phyloP scores from a whole-genome alignment of 2,797 vertebrate genomes.

The Lutjanus argentimaculatus region DNA sequence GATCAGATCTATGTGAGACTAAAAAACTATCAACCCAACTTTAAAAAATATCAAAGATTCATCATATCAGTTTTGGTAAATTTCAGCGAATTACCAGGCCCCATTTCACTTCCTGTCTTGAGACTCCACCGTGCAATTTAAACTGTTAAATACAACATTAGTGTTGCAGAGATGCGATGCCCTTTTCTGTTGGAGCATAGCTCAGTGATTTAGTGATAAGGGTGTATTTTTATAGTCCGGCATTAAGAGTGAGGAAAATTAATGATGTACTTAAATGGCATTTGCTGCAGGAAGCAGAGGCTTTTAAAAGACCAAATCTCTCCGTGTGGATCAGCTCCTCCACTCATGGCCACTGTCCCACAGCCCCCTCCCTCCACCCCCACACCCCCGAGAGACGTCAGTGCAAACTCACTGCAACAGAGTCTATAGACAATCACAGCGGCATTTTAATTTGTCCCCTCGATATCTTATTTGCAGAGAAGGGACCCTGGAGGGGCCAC shows the following conservation, averaged over 20 bases:
- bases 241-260: neutral
- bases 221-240: conserved; percentile 10
- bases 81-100: neutral
- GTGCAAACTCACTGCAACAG: conserved; percentile 41
- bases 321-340: neutral
- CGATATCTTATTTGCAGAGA: conserved; percentile 72
- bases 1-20: no score
- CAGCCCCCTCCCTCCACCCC: neutral
- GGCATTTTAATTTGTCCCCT: conserved; percentile 70
- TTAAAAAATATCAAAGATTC: neutral
- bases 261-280: conserved; percentile 13
- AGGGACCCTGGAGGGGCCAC: conserved; percentile 40
- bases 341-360: neutral
- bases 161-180: neutral
- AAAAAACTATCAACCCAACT: neutral
- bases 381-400: conserved; percentile 2
- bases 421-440: conserved; percentile 62
- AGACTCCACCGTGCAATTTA: neutral
- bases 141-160: neutral
- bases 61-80: neutral
- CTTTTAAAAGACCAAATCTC: conserved; percentile 5
- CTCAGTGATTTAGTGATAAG: conserved; percentile 1
- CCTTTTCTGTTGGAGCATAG: neutral
- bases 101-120: neutral
- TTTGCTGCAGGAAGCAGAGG: neutral